These are phyloP conservation scores for Drosophila guanche DNA, from an alignment of 1,140 invertebrate species.

Conservation along the genomic window DNA sequence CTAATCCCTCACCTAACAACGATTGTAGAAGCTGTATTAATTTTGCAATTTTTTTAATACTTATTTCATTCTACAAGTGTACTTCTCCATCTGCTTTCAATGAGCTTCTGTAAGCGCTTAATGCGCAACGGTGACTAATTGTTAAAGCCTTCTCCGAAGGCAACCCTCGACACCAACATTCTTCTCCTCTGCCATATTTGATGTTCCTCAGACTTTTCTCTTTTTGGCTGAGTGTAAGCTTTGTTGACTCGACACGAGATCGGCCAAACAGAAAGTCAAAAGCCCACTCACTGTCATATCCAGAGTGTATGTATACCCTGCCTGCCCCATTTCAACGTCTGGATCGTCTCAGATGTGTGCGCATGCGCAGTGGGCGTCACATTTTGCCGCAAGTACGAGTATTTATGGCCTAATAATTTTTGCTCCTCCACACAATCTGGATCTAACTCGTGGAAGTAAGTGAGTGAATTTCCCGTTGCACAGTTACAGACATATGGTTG, in stretches of 20 bases:
- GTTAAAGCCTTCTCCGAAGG: conserved; percentile 37
- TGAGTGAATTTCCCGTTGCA: conserved; percentile 30
- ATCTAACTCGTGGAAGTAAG: conserved; percentile 43
- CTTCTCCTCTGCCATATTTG: conserved; percentile 1
- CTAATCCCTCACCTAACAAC: no score
- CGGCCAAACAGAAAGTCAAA: conserved; percentile 18
- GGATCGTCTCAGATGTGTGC: conserved; percentile 60
- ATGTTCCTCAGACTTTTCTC: conserved; percentile 20
- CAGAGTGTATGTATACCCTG: neutral
- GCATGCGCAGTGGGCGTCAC: conserved; percentile 78
- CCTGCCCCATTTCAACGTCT: conserved; percentile 5
- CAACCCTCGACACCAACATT: conserved; percentile 7
- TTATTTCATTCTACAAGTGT: conserved; percentile 13
- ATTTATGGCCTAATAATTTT: conserved; percentile 81
- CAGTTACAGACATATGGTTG: neutral
- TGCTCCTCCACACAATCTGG: conserved; percentile 52
- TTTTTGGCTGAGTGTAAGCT: conserved; percentile 32
- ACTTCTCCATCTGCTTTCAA: conserved; percentile 14
- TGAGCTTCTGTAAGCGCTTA: conserved; percentile 28
- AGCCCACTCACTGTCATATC: conserved; percentile 40
- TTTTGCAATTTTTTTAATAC: neutral
- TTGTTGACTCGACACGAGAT: conserved; percentile 41
- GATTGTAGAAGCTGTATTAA: neutral
- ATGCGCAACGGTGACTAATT: conserved; percentile 72
- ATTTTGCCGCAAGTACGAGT: conserved; percentile 65